phyloP scores from a whole-genome alignment of 2,888 invertebrate genomes.

The Trissolcus japonicus region DNA sequence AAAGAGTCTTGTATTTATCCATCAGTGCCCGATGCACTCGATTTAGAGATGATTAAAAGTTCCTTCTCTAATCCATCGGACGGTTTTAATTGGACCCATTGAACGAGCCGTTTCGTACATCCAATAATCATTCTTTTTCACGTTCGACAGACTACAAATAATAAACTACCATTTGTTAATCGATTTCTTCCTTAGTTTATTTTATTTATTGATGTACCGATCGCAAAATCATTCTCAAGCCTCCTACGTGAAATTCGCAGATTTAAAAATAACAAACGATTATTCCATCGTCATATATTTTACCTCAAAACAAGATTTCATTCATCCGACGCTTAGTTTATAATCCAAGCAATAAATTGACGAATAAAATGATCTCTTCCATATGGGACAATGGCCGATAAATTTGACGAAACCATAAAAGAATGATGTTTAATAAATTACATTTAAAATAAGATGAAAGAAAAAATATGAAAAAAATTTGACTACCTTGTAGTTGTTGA shows the following conservation, averaged over 20 bases:
- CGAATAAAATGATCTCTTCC: constrained; percentile 1
- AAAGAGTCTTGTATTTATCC: constrained; percentile 22
- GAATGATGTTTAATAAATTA: neutral
- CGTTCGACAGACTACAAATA: neutral
- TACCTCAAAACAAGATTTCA: too few relatives aligned
- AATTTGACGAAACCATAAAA: too few relatives aligned
- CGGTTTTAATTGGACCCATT: neutral
- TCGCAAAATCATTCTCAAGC: neutral
- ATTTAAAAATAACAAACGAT: constrained; percentile 19
- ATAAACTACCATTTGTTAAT: neutral
- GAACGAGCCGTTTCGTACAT: neutral
- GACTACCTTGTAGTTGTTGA: constrained; percentile 84
- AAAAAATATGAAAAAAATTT: neutral
- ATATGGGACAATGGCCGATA: too few relatives aligned
- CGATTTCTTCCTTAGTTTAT: neutral
- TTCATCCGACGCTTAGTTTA: too few relatives aligned
- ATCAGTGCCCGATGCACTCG: constrained; percentile 25
- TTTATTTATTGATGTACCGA: constrained; percentile 1
- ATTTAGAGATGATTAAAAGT: constrained; percentile 33
- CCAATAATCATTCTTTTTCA: neutral
- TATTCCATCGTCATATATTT: constrained; percentile 5
- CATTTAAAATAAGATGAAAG: too few relatives aligned
- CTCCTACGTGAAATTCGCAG: constrained; percentile 3
- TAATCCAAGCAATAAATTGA: constrained; percentile 3
- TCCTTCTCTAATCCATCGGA: neutral